phyloP scores from a whole-genome alignment of 1,140 invertebrate genomes.

The Pararge aegeria region DNA sequence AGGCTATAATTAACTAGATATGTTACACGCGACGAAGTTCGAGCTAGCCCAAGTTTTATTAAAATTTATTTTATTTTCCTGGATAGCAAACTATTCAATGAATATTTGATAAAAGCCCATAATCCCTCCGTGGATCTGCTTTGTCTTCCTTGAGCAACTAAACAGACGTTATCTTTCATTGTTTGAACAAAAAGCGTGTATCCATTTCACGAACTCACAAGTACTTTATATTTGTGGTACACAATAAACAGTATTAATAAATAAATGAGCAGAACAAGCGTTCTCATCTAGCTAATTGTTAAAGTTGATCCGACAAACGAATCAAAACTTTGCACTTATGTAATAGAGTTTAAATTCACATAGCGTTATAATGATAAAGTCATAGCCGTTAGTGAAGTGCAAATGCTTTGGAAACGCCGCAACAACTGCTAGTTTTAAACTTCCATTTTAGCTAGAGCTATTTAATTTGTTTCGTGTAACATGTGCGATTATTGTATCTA shows the following conservation, averaged over 20 bases:
- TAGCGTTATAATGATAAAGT: neutral
- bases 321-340: neutral
- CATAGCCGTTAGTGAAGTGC: neutral
- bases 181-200: too few species aligned
- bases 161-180: too few species aligned
- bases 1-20: too few species aligned
- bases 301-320: neutral
- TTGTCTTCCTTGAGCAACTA: too few species aligned
- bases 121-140: too few species aligned
- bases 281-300: neutral
- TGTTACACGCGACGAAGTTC: too few species aligned
- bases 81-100: too few species aligned
- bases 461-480: neutral
- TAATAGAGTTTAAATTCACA: neutral
- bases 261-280: neutral
- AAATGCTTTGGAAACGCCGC: conserved; percentile 2
- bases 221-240: neutral
- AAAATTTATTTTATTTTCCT: too few species aligned
- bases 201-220: too few species aligned
- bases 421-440: neutral
- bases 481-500: neutral
- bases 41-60: too few species aligned
- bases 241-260: neutral
- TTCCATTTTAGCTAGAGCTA: conserved; percentile 1
- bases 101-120: too few species aligned